Conservation (phyloP, 2,797 vertebrate species). For the Bradypodion ventrale region DNA sequence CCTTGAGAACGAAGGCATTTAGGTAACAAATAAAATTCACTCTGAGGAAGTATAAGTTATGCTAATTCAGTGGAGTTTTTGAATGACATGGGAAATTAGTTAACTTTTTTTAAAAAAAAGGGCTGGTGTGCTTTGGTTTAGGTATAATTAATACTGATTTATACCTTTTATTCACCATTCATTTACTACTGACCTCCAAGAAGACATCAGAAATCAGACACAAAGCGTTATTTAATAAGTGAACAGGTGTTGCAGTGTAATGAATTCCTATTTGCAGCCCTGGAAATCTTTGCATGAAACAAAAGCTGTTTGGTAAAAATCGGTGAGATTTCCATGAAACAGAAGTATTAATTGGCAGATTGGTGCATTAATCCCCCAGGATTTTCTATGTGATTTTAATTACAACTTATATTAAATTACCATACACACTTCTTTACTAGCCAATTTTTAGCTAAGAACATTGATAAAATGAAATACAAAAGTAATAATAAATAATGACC, state of each 20-base stretch:
- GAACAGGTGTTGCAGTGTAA: no score
- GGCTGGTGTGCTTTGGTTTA: neutral
- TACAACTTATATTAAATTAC: slow-evolving; percentile 22
- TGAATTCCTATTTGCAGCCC: neutral
- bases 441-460: neutral
- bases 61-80: neutral
- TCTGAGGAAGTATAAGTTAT: neutral
- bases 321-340: neutral
- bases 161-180: neutral
- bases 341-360: no score
- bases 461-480: neutral
- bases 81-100: neutral
- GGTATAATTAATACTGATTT: neutral
- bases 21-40: no score
- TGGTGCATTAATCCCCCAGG: neutral
- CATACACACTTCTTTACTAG: neutral
- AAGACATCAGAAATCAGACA: neutral
- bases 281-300: neutral
- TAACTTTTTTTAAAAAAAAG: neutral
- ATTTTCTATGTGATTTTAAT: slow-evolving; percentile 43
- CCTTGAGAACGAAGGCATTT: neutral
- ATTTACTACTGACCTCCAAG: neutral
- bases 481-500: neutral
- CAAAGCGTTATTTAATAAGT: no score
- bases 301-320: neutral